Conservation (phyloP, 2,797 vertebrate genomes). For the Rhincodon typus region DNA sequence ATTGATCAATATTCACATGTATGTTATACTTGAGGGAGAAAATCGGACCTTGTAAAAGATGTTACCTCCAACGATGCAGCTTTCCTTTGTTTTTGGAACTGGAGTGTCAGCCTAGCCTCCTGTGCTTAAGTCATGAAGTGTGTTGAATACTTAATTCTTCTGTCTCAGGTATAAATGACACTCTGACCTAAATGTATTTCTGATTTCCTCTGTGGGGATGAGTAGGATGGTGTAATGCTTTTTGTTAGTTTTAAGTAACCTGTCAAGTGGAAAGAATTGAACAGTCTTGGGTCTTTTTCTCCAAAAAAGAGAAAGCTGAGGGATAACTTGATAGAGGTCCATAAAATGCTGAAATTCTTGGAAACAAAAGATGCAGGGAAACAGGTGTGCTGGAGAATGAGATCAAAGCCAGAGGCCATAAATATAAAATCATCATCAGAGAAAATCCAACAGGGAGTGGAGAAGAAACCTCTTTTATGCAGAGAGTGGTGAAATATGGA, state of each 20-base stretch:
- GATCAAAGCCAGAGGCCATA: neutral
- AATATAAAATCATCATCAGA: neutral
- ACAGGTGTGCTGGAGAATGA: neutral
- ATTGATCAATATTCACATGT: neutral
- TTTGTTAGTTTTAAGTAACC: neutral
- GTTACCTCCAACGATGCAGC: neutral
- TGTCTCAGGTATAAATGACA: neutral
- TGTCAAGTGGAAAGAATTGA: neutral
- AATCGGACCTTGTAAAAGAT: neutral
- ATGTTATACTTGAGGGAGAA: neutral
- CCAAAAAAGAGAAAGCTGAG: neutral
- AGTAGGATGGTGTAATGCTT: neutral
- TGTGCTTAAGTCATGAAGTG: neutral
- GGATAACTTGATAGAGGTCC: neutral
- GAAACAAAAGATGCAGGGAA: neutral
- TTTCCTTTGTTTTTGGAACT: neutral
- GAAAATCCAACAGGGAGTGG: too few species aligned
- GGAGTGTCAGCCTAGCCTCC: neutral
- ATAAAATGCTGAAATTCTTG: neutral
- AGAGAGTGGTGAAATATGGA: too few species aligned
- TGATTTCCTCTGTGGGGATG: neutral
- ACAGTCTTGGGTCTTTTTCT: neutral
- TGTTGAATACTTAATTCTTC: neutral
- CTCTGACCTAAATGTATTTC: neutral
- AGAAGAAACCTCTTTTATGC: too few species aligned